Evolutionary conservation across 2,888 invertebrate genomes (phyloP).

Genomic region (Branchipolynoe longqiensis): DNA sequence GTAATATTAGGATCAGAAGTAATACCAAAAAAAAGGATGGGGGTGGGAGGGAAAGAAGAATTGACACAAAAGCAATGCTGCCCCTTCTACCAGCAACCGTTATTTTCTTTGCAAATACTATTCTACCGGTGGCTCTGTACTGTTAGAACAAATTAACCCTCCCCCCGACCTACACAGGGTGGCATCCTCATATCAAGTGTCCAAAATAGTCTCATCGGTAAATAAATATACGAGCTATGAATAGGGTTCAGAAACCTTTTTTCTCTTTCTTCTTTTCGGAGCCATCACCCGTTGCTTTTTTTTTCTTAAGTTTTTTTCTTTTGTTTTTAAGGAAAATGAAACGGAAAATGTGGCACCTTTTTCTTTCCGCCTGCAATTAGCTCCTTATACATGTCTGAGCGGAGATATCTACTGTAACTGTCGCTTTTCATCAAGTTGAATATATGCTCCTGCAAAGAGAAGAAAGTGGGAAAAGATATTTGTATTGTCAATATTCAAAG

Average conservation of each 20-base stretch:
- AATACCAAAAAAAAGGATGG: slow-evolving; percentile 21
- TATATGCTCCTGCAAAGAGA: slow-evolving; percentile 91
- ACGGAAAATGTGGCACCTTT: slow-evolving; percentile 86
- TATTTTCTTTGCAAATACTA: slow-evolving; percentile 29
- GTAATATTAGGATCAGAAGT: slow-evolving; percentile 33
- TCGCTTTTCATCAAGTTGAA: slow-evolving; percentile 99
- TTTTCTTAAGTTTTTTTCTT: too few species aligned
- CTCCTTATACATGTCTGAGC: slow-evolving; percentile 99
- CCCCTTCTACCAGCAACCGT: slow-evolving; percentile 11
- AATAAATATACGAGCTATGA: too few species aligned
- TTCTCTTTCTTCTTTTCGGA: slow-evolving; percentile 37
- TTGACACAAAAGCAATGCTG: too few species aligned
- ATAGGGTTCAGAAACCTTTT: too few species aligned
- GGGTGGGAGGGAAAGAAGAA: too few species aligned
- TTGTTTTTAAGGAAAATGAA: slow-evolving; percentile 59
- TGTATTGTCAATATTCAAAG: too few species aligned
- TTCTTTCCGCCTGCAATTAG: slow-evolving; percentile 97
- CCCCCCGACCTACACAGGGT: too few species aligned
- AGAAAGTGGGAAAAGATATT: background rate
- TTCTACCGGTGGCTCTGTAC: background rate
- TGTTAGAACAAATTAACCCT: slow-evolving; percentile 4
- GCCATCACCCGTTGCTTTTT: slow-evolving; percentile 56
- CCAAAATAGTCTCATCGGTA: slow-evolving; percentile 27
- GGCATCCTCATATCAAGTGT: slow-evolving; percentile 30
- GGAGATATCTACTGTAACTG: slow-evolving; percentile 97